Conservation (phyloP, 2,888 invertebrate genomes). For the Thymelicus acteon region DNA sequence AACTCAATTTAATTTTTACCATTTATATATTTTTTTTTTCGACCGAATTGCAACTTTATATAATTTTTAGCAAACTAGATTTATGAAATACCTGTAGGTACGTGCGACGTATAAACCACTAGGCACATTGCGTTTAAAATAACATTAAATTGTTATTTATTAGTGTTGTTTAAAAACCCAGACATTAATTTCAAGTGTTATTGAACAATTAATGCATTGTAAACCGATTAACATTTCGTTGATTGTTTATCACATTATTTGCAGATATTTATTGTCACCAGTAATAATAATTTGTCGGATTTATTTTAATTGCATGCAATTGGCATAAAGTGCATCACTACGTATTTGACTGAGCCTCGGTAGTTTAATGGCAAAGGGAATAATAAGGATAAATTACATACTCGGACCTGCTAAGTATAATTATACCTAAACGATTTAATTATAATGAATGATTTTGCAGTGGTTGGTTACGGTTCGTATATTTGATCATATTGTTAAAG, state of each 20-base stretch:
- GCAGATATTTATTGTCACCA: slow-evolving; percentile 17
- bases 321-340: not conserved
- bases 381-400: not conserved
- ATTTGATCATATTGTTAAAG: no score
- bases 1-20: no score
- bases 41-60: no score
- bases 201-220: slow-evolving; percentile 25
- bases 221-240: slow-evolving; percentile 16
- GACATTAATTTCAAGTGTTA: not conserved
- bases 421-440: no score
- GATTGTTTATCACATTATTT: slow-evolving; percentile 19
- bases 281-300: slow-evolving; percentile 21
- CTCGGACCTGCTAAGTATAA: no score
- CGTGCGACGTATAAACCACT: no score
- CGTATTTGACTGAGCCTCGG: not conserved
- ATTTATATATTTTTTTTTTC: no score
- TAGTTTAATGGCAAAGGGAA: not conserved
- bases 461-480: no score
- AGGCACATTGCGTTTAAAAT: no score
- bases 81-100: no score
- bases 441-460: no score
- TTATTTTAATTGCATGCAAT: slow-evolving; percentile 18
- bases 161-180: not conserved
- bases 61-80: no score
- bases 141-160: not conserved